phyloP scores from a whole-genome alignment of 2,888 invertebrate species.

The Polymixis lichenea region DNA sequence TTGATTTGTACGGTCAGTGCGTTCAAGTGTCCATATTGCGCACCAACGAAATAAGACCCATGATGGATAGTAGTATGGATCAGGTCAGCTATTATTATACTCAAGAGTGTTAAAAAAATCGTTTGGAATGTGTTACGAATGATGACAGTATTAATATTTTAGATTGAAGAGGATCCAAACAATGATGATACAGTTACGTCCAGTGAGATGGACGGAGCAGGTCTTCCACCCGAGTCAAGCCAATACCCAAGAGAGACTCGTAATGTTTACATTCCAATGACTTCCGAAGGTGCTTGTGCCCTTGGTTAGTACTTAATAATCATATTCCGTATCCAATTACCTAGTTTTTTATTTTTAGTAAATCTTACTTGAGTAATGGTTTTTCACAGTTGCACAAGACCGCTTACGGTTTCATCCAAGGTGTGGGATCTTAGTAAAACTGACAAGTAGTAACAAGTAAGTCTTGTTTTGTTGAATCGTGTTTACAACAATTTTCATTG shows the following conservation, averaged over 20 bases:
- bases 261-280: slow-evolving; percentile 76
- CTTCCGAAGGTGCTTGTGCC: slow-evolving; percentile 76
- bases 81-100: slow-evolving; percentile 71
- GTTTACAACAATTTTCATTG: neutral
- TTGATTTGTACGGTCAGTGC: slow-evolving; percentile 98
- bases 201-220: slow-evolving; percentile 74
- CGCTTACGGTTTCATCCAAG: slow-evolving; percentile 96
- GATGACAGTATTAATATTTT: slow-evolving; percentile 14
- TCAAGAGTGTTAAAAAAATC: neutral
- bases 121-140: slow-evolving; percentile 1
- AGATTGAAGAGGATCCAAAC: slow-evolving; percentile 81
- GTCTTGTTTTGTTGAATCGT: slow-evolving; percentile 52
- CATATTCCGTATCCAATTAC: neutral
- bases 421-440: slow-evolving; percentile 96
- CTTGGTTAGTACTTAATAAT: slow-evolving; percentile 69
- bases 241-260: slow-evolving; percentile 69
- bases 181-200: slow-evolving; percentile 80
- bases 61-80: slow-evolving; percentile 78
- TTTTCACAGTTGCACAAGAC: slow-evolving; percentile 87
- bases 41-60: slow-evolving; percentile 75
- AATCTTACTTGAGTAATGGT: slow-evolving; percentile 8
- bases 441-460: slow-evolving; percentile 93
- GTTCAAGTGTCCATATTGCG: slow-evolving; percentile 94
- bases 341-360: neutral
- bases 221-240: slow-evolving; percentile 64